Base-by-base conservation (phyloP, 2,113 vertebrate genomes). In the Uria aalge region DNA sequence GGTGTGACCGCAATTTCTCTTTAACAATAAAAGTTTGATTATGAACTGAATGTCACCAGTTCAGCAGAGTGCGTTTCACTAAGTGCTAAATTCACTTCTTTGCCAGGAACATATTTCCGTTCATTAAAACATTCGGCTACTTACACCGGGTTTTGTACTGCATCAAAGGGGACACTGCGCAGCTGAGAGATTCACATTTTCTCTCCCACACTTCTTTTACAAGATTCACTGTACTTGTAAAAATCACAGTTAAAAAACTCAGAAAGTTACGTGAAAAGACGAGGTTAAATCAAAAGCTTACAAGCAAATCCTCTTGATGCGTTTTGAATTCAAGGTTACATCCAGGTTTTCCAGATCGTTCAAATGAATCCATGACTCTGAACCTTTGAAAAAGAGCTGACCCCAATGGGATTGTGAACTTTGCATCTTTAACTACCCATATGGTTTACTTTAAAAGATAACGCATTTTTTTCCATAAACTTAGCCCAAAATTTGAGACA, bases 1-100 rank as follows among this genome's bases (percentile, higher is more conserved):
- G 20, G 36, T 81, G 53, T 82, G 79, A 90, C 74, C 0, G 9
- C 63, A 82, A 77, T 92, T 92, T 93, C 67, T 87, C 73, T 82
- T 88, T 56, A 90, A 78, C 64, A 87, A 56, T 85, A 85, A 43
- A 95, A 85, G 47, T 82, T 80, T 79, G 55, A 91, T 80, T 93
- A 73, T 43, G 63, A 94, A 77, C 78, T 53, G 45, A 93, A 92
- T 80, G 92, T 79, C 92, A 93, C 26, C 48, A 45, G 62, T 92
- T 95, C 90, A 94, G 62, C 53, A 73, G n/a, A 92, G 66, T 15
- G 45, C 21, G 2, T 87, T 91, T 87, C 69, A 62, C 56, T 89
- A 75, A 92, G 68, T 53, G 48, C 88, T 91, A 91, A 91, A 87
- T 73, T 92, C 53, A 43, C 27, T 79, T 76, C 69, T 62, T 91